Percentiles rank a stretch among this genome's conserved stretches.
Conservation (phyloP, 2,888 invertebrate species). For the Lasioglossum leucozonium region DNA sequence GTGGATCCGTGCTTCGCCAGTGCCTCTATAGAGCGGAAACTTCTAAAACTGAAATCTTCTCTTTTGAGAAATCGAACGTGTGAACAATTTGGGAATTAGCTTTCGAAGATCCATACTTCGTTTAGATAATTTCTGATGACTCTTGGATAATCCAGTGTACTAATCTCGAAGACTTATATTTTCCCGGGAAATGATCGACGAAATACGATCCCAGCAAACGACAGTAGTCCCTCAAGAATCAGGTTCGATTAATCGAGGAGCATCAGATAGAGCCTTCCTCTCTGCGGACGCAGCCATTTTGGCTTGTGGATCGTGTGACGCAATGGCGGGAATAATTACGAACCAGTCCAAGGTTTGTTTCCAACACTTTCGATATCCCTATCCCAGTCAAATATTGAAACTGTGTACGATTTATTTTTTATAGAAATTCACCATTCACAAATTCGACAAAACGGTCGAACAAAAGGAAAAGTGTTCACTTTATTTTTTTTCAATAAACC, state of each 20-base stretch:
- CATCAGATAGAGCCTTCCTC: background rate
- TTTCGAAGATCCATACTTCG: too few species aligned
- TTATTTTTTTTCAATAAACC: too few species aligned
- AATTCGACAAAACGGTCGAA: too few species aligned
- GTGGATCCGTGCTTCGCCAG: background rate
- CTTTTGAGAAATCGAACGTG: background rate
- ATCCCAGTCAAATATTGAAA: background rate
- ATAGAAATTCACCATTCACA: too few species aligned
- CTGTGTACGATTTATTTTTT: too few species aligned
- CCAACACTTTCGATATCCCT: background rate
- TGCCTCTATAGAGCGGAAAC: too few species aligned
- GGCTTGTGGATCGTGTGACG: background rate
- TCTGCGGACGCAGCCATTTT: background rate
- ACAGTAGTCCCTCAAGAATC: background rate
- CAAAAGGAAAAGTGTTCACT: too few species aligned
- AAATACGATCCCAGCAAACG: background rate
- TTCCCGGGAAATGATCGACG: background rate
- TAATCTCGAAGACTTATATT: too few species aligned
- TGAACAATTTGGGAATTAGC: background rate
- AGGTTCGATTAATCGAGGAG: background rate
- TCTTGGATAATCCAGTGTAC: too few species aligned
- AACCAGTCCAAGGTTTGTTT: background rate
- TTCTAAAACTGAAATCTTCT: background rate
- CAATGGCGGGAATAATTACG: background rate
- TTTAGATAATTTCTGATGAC: too few species aligned